Percentiles rank a stretch among this genome's conserved stretches.
phyloP scores from a whole-genome alignment of 2,797 vertebrate genomes.

The Enteromius treurensis region DNA sequence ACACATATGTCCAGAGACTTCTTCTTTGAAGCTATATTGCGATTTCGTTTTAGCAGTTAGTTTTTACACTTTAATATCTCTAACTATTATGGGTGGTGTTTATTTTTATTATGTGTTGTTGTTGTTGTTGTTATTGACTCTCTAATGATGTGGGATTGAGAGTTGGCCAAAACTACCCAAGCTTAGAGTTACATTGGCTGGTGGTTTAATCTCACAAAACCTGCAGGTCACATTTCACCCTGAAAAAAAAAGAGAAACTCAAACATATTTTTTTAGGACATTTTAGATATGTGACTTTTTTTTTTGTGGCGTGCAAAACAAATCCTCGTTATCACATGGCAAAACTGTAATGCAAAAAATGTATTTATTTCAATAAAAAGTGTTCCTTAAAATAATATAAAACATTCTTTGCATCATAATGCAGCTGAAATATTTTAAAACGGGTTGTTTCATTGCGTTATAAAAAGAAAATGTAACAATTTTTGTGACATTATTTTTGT shows the following conservation, averaged over 20 bases:
- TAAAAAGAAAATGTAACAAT: not conserved
- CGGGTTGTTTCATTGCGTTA: too few species aligned
- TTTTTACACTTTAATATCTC: constrained; percentile 37
- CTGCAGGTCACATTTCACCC: constrained; percentile 14
- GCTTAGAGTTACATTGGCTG: constrained; percentile 6
- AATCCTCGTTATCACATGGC: not conserved
- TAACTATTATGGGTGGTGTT: constrained; percentile 42
- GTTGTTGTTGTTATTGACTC: constrained; percentile 30
- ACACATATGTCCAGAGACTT: constrained; percentile 28
- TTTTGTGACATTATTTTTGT: not conserved
- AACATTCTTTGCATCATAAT: not conserved
- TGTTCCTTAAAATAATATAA: not conserved
- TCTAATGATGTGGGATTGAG: constrained; percentile 28
- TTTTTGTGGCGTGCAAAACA: not conserved
- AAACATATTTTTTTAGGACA: not conserved
- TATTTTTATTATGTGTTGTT: not conserved
- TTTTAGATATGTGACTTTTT: not conserved
- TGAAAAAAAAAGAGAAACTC: not conserved
- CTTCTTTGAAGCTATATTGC: not conserved
- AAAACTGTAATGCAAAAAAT: not conserved
- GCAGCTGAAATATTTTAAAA: not conserved
- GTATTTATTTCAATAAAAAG: not conserved
- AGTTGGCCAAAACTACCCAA: constrained; percentile 20
- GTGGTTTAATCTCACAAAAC: constrained; percentile 19
- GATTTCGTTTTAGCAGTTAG: constrained; percentile 9